phyloP scores from a whole-genome alignment of 2,888 invertebrate species.

The Plebejus anna region DNA sequence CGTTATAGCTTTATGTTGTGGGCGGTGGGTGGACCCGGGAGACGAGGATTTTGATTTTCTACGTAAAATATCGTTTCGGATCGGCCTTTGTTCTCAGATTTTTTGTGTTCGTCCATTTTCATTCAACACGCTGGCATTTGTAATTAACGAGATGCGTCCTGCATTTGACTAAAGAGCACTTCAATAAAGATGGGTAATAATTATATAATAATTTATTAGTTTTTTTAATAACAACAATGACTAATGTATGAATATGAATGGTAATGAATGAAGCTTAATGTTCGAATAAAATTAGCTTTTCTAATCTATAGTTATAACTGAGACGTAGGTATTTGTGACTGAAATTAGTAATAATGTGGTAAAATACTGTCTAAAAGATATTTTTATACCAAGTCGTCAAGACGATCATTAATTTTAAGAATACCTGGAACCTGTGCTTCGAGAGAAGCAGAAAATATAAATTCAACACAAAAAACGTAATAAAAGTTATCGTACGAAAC shows the following conservation, averaged over 20 bases:
- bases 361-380: not conserved
- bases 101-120: constrained; percentile 31
- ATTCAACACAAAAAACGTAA: not conserved
- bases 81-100: constrained; percentile 50
- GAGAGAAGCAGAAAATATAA: not conserved
- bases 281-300: not conserved
- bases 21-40: constrained; percentile 48
- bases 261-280: not conserved
- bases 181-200: not conserved
- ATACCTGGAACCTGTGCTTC: not conserved
- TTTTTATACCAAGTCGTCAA: not conserved
- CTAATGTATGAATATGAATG: too few relatives aligned
- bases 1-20: constrained; percentile 64
- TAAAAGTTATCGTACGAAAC: not conserved
- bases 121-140: constrained; percentile 20
- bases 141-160: constrained; percentile 28
- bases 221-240: not conserved
- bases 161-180: constrained; percentile 1
- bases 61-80: constrained; percentile 56
- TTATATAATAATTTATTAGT: not conserved
- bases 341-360: not conserved
- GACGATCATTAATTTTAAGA: not conserved
- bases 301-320: too few relatives aligned
- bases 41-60: constrained; percentile 54
- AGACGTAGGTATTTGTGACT: not conserved